Evolutionary conservation across 2,797 vertebrate genomes (phyloP).

Genomic region (Triplophysa bombifrons): DNA sequence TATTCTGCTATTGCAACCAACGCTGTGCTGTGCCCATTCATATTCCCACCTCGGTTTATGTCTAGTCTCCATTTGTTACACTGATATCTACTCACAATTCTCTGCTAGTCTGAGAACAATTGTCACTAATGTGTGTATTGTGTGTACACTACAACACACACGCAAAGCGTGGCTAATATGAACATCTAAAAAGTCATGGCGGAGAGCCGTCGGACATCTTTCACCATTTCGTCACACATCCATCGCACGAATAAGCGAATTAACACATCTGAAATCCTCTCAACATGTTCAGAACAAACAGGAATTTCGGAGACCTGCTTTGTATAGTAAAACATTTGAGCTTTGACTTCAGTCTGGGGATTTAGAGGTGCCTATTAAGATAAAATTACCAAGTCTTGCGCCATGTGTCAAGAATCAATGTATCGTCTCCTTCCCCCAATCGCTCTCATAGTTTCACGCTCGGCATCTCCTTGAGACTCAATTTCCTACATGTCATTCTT

Average conservation of each 20-base stretch:
- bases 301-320: neutral
- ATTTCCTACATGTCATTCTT: slow-evolving; percentile 26
- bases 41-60: neutral
- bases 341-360: neutral
- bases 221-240: neutral
- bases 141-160: neutral
- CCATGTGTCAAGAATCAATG: neutral
- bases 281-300: neutral
- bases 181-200: neutral
- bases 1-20: slow-evolving; percentile 6
- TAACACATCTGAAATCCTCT: neutral
- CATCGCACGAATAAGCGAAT: slow-evolving; percentile 1
- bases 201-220: neutral
- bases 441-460: slow-evolving; percentile 2
- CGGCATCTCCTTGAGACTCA: slow-evolving; percentile 18
- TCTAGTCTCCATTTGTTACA: neutral
- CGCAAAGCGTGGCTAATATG: neutral
- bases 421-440: slow-evolving; percentile 15
- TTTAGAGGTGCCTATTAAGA: neutral
- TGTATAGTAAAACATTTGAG: neutral
- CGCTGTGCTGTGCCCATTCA: neutral
- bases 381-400: slow-evolving; percentile 5
- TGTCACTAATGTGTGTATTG: neutral
- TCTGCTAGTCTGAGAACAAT: neutral
- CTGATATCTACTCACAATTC: neutral